Conservation (phyloP, 2,113 vertebrate genomes). For the Cyphomyrus plagiostoma region DNA sequence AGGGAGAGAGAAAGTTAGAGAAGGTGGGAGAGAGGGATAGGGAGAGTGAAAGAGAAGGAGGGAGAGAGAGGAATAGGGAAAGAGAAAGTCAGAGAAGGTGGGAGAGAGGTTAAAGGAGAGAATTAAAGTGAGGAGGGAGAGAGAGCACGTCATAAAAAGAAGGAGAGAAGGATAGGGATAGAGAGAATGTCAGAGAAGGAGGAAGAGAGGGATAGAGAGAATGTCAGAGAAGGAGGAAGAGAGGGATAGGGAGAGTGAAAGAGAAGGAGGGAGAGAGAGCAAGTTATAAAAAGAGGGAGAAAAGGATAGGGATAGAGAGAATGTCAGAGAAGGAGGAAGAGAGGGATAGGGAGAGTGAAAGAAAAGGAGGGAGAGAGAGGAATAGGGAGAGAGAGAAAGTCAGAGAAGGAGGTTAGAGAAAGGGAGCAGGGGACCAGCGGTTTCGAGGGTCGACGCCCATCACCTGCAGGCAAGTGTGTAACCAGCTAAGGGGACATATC, state of each 20-base stretch:
- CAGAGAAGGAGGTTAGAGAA: neutral
- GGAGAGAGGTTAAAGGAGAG: neutral
- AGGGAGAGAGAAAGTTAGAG: neutral
- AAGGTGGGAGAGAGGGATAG: neutral
- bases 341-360: neutral
- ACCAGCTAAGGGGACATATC: neutral
- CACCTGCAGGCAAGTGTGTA: neutral
- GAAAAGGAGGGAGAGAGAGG: neutral
- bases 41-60: neutral
- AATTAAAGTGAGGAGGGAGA: neutral
- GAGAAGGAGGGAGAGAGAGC: neutral
- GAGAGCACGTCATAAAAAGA: neutral
- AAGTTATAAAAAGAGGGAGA: neutral
- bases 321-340: neutral
- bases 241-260: neutral
- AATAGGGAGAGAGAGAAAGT: neutral
- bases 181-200: neutral
- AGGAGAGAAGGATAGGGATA: neutral
- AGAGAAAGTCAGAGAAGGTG: neutral
- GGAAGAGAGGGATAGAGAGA: neutral
- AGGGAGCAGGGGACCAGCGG: neutral
- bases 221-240: neutral
- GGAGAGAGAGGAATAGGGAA: neutral
- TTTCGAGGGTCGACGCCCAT: neutral
- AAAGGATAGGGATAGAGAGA: neutral